phyloP scores from a whole-genome alignment of 2,113 vertebrate genomes.

The Vicugna pacos region DNA sequence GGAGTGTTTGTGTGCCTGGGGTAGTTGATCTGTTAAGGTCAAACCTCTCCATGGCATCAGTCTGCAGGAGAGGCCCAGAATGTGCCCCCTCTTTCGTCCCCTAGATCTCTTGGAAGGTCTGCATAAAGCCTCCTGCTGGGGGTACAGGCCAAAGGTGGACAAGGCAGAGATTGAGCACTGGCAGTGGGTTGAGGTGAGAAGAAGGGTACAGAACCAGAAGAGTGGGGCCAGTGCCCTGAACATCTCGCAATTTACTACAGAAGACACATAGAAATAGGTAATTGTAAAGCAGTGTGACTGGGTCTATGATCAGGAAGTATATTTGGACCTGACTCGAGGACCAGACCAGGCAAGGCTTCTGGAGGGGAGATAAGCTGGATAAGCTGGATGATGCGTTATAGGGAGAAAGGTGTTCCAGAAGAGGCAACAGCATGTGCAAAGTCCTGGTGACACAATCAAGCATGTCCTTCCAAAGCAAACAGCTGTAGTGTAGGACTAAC shows the following conservation, averaged over 20 bases:
- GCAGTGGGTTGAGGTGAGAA: neutral
- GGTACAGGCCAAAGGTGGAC: neutral
- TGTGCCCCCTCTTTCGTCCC: rapidly evolving
- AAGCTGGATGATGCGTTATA: neutral
- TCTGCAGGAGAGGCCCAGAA: neutral
- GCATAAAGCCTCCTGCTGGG: neutral
- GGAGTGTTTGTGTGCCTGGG: neutral
- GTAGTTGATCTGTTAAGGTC: neutral
- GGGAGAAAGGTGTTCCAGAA: neutral
- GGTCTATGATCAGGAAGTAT: neutral
- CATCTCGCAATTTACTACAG: neutral
- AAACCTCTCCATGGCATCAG: neutral
- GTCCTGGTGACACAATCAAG: neutral
- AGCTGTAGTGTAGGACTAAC: neutral
- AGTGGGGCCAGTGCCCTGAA: neutral
- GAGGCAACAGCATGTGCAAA: neutral
- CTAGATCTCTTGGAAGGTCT: neutral
- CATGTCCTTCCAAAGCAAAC: neutral
- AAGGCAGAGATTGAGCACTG: neutral
- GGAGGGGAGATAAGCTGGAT: neutral
- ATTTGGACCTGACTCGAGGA: neutral
- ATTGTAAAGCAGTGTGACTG: neutral
- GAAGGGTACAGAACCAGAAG: neutral
- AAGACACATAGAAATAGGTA: neutral
- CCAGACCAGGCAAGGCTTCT: neutral